Conservation (phyloP, 2,797 vertebrate genomes). For the Notamacropus eugenii region DNA sequence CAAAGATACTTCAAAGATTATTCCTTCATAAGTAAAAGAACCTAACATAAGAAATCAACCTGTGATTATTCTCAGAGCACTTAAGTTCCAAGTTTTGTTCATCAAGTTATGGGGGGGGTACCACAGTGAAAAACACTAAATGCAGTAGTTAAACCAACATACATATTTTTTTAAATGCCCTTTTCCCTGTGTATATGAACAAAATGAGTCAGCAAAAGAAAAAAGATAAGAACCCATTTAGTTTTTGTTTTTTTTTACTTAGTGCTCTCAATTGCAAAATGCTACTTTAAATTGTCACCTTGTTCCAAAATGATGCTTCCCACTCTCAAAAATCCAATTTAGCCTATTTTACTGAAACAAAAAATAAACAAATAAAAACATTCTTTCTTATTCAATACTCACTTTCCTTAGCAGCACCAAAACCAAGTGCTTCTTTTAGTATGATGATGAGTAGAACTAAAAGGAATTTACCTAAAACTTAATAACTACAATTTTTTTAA, state of each 20-base stretch:
- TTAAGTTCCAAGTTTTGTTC: neutral
- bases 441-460: neutral
- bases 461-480: slow-evolving; percentile 52
- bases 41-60: neutral
- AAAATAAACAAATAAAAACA: neutral
- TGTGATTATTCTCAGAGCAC: neutral
- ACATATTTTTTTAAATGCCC: neutral
- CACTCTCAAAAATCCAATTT: slow-evolving; percentile 37
- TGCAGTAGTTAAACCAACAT: slow-evolving; percentile 18
- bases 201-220: neutral
- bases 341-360: neutral
- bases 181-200: neutral
- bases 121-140: neutral
- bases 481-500: neutral
- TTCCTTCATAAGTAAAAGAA: neutral
- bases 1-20: slow-evolving; percentile 31
- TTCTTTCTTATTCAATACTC: neutral
- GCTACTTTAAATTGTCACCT: slow-evolving; percentile 1
- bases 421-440: slow-evolving; percentile 33
- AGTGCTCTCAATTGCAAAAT: slow-evolving; percentile 39
- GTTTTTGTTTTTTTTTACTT: slow-evolving; percentile 8
- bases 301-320: slow-evolving; percentile 16
- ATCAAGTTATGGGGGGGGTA: neutral
- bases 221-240: slow-evolving; percentile 1
- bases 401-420: slow-evolving; percentile 25